These are phyloP conservation scores for Scolopax bukidnonensis DNA, from an alignment of 2,797 vertebrate genomes.

Conservation along the genomic window DNA sequence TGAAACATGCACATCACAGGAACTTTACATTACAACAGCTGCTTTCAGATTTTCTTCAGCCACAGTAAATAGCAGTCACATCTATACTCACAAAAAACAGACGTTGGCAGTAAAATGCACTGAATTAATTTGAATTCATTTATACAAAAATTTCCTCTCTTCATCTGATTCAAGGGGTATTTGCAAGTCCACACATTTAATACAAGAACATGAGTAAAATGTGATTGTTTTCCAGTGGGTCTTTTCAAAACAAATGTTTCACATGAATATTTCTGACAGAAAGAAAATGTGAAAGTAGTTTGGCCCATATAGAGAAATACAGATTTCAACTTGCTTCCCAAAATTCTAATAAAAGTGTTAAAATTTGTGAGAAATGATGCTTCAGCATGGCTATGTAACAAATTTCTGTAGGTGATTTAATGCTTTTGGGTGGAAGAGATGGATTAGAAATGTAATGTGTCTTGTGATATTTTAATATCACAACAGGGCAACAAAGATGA, in stretches of 20 bases:
- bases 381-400: not conserved
- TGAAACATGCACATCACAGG: not conserved
- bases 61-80: not conserved
- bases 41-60: not conserved
- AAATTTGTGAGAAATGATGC: not conserved
- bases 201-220: not conserved
- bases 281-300: not conserved
- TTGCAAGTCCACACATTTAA: not conserved
- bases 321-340: not conserved
- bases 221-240: not conserved
- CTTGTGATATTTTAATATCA: not conserved
- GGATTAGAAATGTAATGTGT: not conserved
- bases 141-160: not conserved
- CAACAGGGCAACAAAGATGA: too few species aligned
- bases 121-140: conserved; percentile 5
- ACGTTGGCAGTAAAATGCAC: not conserved
- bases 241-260: conserved; percentile 1
- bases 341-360: not conserved
- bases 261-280: conserved; percentile 19
- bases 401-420: not conserved
- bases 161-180: not conserved
- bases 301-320: not conserved
- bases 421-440: not conserved
- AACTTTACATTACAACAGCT: not conserved
- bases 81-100: not conserved